These are phyloP conservation scores for Hylaea fasciaria DNA, from an alignment of 2,888 invertebrate species.

Conservation along the genomic window DNA sequence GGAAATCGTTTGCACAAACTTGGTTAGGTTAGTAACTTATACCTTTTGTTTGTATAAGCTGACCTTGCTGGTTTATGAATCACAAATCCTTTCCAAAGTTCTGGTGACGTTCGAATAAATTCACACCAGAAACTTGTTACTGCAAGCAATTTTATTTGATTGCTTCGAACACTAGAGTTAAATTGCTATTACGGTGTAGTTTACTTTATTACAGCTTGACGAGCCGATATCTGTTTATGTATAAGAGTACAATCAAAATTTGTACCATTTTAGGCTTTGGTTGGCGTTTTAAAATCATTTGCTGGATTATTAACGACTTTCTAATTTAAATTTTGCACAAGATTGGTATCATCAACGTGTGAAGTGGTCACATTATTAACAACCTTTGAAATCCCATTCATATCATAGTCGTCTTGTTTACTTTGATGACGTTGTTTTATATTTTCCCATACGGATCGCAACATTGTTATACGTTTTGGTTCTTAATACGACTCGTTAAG, in stretches of 20 bases:
- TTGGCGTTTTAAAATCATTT: not conserved
- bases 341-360: conserved; percentile 6
- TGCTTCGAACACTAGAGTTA: not conserved
- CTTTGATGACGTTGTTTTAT: conserved; percentile 32
- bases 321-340: not conserved
- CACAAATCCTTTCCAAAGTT: conserved; percentile 34
- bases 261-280: not conserved
- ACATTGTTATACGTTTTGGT: not conserved
- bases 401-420: conserved; percentile 25
- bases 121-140: conserved; percentile 2
- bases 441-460: conserved; percentile 8
- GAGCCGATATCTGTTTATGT: too few relatives aligned
- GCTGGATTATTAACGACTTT: conserved; percentile 7
- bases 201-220: not conserved
- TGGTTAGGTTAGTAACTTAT: conserved; percentile 9
- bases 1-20: conserved; percentile 13
- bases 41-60: conserved; percentile 22
- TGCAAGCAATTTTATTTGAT: not conserved
- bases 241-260: not conserved
- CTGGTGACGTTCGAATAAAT: conserved; percentile 10
- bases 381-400: conserved; percentile 6
- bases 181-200: not conserved
- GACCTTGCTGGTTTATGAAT: conserved; percentile 26
- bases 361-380: conserved; percentile 23
- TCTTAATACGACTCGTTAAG: conserved; percentile 27